phyloP scores from a whole-genome alignment of 2,797 vertebrate species.

The Taeniopygia guttata region DNA sequence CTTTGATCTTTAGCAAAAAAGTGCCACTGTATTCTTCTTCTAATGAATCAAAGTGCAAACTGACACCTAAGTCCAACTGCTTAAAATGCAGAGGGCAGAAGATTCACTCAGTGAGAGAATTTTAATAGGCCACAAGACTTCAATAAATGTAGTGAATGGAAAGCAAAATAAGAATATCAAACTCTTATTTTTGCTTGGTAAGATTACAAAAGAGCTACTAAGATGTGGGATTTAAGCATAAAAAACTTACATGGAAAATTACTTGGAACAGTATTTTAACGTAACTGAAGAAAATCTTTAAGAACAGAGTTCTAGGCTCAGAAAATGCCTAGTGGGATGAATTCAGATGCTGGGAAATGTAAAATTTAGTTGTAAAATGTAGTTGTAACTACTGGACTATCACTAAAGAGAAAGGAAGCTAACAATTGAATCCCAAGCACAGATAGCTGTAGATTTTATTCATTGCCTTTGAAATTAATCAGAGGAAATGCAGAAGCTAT shows the following conservation, averaged over 20 bases:
- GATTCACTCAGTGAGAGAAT: neutral
- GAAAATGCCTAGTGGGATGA: neutral
- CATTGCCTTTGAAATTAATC: neutral
- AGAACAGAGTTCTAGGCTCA: neutral
- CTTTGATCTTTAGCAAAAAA: neutral
- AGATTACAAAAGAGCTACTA: neutral
- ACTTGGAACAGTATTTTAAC: neutral
- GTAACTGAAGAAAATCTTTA: neutral
- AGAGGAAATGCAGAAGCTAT: neutral
- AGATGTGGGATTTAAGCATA: neutral
- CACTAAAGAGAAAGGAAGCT: neutral
- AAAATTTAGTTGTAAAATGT: neutral
- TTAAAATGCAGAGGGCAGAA: neutral
- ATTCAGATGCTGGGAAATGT: neutral
- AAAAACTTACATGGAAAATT: neutral
- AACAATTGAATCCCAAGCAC: neutral
- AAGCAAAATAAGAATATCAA: neutral
- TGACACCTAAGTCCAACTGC: neutral
- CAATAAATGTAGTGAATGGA: neutral
- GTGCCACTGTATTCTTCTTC: neutral
- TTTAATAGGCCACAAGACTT: neutral
- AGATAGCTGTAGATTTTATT: neutral
- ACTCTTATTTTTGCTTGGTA: neutral
- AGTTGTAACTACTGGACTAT: neutral
- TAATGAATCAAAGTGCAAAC: neutral